These are phyloP conservation scores for Ips typographus DNA, from an alignment of 1,140 invertebrate genomes.

Conservation along the genomic window DNA sequence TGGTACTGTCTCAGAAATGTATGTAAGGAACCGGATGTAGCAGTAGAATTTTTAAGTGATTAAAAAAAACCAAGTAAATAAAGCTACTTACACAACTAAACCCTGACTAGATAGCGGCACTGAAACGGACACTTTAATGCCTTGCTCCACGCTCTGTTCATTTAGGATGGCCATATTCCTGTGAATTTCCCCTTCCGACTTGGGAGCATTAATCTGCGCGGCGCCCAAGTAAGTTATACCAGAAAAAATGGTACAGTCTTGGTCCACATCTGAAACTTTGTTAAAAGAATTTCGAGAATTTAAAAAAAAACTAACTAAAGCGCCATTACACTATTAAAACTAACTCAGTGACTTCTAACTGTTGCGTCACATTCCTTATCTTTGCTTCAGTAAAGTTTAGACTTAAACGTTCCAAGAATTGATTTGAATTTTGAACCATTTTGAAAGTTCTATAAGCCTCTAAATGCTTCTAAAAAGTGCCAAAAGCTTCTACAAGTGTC, in stretches of 20 bases:
- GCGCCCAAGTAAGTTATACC: slow-evolving; percentile 94
- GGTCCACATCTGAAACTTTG: slow-evolving; percentile 72
- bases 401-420: too few species aligned
- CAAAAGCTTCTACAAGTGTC: too few species aligned
- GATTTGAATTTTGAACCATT: too few species aligned
- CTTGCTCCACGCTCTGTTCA: slow-evolving; percentile 70
- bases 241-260: slow-evolving; percentile 89
- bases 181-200: slow-evolving; percentile 94
- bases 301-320: neutral
- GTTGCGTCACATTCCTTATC: too few species aligned
- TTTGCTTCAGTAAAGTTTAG: too few species aligned
- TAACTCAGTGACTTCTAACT: too few species aligned
- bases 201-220: slow-evolving; percentile 88
- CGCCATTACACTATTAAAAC: too few species aligned
- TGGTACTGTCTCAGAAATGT: neutral
- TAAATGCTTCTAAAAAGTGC: too few species aligned
- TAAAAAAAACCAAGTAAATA: neutral
- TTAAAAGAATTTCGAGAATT: slow-evolving; percentile 25
- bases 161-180: slow-evolving; percentile 91
- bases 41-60: slow-evolving; percentile 6
- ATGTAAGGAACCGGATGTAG: neutral
- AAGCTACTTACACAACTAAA: slow-evolving; percentile 68
- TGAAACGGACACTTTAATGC: slow-evolving; percentile 85
- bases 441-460: too few species aligned
- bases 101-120: slow-evolving; percentile 89